Conservation (phyloP, 1,140 invertebrate genomes). For the Brachionus rotundiformis region DNA sequence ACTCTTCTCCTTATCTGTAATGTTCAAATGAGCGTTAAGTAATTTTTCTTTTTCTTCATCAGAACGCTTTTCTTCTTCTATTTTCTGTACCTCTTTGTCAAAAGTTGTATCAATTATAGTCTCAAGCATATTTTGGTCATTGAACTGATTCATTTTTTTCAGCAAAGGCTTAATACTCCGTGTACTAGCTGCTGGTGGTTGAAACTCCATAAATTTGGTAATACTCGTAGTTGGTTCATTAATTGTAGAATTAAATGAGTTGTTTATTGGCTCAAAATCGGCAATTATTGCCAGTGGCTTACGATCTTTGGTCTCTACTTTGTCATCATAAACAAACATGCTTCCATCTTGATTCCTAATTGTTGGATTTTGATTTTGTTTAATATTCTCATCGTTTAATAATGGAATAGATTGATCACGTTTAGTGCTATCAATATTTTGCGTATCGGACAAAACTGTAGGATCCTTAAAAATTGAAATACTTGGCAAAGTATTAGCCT, state of each 20-base stretch:
- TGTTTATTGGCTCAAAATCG: background rate
- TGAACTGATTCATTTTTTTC: constrained; percentile 11
- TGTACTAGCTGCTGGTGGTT: constrained; percentile 35
- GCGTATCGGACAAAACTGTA: background rate
- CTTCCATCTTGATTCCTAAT: constrained; percentile 25
- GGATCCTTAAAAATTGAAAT: constrained; percentile 39
- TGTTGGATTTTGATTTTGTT: background rate
- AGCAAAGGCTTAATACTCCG: constrained; percentile 7
- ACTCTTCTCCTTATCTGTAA: constrained; percentile 5
- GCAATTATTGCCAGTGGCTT: constrained; percentile 28
- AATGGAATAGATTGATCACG: background rate
- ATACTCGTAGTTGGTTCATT: constrained; percentile 22
- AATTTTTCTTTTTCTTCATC: constrained; percentile 49
- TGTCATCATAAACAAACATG: constrained; percentile 31
- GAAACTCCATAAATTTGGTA: constrained; percentile 24
- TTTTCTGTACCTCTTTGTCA: constrained; percentile 13
- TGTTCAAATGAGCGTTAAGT: background rate
- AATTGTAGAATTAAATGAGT: background rate
- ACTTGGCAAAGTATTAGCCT: background rate
- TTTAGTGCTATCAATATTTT: background rate
- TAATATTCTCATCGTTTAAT: background rate
- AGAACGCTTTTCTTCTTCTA: background rate
- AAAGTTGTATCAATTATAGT: constrained; percentile 25
- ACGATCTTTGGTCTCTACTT: constrained; percentile 2
- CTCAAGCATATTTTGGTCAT: constrained; percentile 20